Percentiles rank a stretch among this genome's conserved stretches.
Conservation (phyloP, 2,888 invertebrate species). For the Molorchus minor region DNA sequence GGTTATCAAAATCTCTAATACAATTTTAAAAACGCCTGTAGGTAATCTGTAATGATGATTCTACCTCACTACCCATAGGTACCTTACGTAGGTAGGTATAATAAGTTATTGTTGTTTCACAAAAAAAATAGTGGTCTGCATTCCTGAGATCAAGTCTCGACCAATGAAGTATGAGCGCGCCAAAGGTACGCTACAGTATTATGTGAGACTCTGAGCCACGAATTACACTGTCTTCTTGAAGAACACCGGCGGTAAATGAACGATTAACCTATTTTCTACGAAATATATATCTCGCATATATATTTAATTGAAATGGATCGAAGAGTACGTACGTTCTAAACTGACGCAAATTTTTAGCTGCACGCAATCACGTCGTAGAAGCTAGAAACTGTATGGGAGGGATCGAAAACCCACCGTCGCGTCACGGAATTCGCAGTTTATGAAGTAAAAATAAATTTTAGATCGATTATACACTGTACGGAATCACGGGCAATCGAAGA, state of each 20-base stretch:
- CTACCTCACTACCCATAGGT: too few species aligned
- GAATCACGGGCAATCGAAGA: not conserved
- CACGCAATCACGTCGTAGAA: not conserved
- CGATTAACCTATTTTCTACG: conserved; percentile 18
- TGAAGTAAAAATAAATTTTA: not conserved
- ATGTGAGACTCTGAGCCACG: conserved; percentile 34
- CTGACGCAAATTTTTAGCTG: not conserved
- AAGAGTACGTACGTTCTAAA: too few species aligned
- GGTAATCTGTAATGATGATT: not conserved
- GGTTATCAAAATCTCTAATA: too few species aligned
- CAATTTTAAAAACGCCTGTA: too few species aligned
- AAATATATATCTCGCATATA: not conserved
- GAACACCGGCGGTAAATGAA: conserved; percentile 27
- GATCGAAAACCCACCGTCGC: not conserved
- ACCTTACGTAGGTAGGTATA: conserved; percentile 10
- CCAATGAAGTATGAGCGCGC: conserved; percentile 49
- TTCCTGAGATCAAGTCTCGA: conserved; percentile 39
- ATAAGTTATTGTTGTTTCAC: conserved; percentile 16
- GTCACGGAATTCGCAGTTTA: not conserved
- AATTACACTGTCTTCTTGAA: conserved; percentile 32
- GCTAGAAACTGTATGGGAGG: not conserved
- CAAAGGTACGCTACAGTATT: conserved; percentile 44
- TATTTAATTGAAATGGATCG: not conserved
- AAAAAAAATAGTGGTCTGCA: conserved; percentile 42
- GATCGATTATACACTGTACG: not conserved